Evolutionary conservation across 2,888 invertebrate genomes (phyloP).

Genomic region (Terebella lapidaria): DNA sequence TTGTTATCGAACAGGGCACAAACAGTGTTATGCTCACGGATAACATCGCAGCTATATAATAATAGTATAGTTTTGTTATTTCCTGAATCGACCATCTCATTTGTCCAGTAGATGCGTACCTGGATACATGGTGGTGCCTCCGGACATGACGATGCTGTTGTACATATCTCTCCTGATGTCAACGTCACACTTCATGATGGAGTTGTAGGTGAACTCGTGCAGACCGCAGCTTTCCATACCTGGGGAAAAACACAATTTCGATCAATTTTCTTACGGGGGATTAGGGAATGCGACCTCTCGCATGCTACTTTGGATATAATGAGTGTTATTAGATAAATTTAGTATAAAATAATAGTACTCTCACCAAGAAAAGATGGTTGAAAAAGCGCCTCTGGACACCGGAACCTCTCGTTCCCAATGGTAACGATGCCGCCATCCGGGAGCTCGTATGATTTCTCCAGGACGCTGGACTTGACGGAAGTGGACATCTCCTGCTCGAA

Average conservation of each 20-base stretch:
- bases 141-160: constrained; percentile 51
- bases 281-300: too few species aligned
- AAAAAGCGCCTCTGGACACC: constrained; percentile 27
- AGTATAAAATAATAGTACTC: too few species aligned
- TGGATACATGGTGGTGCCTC: constrained; percentile 91
- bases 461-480: constrained; percentile 25
- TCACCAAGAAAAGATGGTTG: constrained; percentile 24
- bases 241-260: too few species aligned
- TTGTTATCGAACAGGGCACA: too few species aligned
- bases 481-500: constrained; percentile 87
- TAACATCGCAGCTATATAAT: too few species aligned
- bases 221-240: constrained; percentile 32
- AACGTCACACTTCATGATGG: constrained; percentile 47
- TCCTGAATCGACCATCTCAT: too few species aligned
- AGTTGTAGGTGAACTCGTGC: constrained; percentile 35
- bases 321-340: too few species aligned
- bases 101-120: too few species aligned
- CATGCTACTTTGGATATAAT: too few species aligned
- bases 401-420: constrained; percentile 37
- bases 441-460: constrained; percentile 33
- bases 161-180: constrained; percentile 39
- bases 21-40: too few species aligned
- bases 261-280: too few species aligned
- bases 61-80: too few species aligned
- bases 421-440: constrained; percentile 37